phyloP scores from a whole-genome alignment of 2,113 vertebrate genomes.

The Osmerus eperlanus region DNA sequence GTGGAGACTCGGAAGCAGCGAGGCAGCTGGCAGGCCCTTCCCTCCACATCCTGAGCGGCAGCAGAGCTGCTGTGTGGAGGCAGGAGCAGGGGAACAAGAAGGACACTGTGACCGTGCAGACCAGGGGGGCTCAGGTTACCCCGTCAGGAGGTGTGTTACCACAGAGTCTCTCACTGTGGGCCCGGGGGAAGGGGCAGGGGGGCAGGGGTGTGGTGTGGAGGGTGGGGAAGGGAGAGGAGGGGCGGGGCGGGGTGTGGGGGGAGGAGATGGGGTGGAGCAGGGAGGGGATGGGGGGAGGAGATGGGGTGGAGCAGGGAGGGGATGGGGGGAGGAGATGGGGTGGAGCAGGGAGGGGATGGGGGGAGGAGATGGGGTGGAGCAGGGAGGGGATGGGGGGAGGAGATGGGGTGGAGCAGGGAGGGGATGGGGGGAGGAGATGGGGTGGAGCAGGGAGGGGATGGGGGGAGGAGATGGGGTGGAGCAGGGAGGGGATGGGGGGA shows the following conservation, averaged over 20 bases:
- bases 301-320: background rate
- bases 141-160: constrained; percentile 40
- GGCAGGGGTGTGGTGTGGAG: constrained; percentile 18
- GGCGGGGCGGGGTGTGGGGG: background rate
- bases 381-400: background rate
- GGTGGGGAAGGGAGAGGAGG: background rate
- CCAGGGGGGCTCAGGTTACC: constrained; percentile 50
- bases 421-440: background rate
- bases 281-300: background rate
- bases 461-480: too few relatives aligned
- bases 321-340: too few relatives aligned
- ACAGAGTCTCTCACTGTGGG: constrained; percentile 61
- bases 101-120: constrained; percentile 61
- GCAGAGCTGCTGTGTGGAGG: constrained; percentile 47
- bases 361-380: background rate
- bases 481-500: background rate
- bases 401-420: background rate
- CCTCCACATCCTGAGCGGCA: constrained; percentile 67
- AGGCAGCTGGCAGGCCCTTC: constrained; percentile 54
- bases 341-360: background rate
- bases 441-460: background rate
- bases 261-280: background rate
- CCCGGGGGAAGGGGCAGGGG: constrained; percentile 1
- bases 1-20: constrained; percentile 48
- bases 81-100: constrained; percentile 66